Evolutionary conservation across 2,113 vertebrate genomes (phyloP), one percentile per base, ranked within the genome.

Genomic region (Thomomys bottae): DNA sequence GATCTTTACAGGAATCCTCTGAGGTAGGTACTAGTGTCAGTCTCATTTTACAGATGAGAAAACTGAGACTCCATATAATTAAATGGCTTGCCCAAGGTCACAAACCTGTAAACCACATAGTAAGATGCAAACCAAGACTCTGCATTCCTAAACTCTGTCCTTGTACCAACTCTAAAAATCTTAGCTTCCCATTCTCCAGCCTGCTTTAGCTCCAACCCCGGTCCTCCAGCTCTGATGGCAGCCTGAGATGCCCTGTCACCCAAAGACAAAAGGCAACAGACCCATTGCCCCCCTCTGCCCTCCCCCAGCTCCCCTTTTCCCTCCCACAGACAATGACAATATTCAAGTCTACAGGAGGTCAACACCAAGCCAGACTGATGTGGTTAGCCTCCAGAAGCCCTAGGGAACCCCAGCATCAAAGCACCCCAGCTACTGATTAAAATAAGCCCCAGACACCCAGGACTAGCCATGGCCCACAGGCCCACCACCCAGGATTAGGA

Each of bases 401-500:
- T 77, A 73, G 64, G 57, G n/a, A 92, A 26, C 32, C 45, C 40
- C 12, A n/a, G 26, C 68, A 84, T 83, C 79, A 81, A 81, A 88
- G 68, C 68, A 40, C 9, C 54, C 38, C 28, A 32, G 34, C 30
- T 84, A 61, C 24, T 68, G 71, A 79, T 73, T 67, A 57, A 87
- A 95, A 88, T 67, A 76, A 92, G 54, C 45, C 87, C 70, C 84
- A 79, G 66, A 73, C 21, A 76, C 15, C 36, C 66, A 79, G 45
- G 68, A 63, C 4, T 28, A 5, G 20, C 57, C 28, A 14, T 7
- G 49, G 57, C 34, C 61, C 26, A 5, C 63, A 61, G 66, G 34
- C 34, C 79, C n/a, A 70, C 34, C 64, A 89, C 67, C 45, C n/a
- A n/a, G 57, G 64, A 11, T 73, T 61, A 20, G 0, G 8, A 81